Evolutionary conservation across 1,140 invertebrate species (phyloP), one percentile per base, ranked within the genome.

Genomic region (Caerostris extrusa): DNA sequence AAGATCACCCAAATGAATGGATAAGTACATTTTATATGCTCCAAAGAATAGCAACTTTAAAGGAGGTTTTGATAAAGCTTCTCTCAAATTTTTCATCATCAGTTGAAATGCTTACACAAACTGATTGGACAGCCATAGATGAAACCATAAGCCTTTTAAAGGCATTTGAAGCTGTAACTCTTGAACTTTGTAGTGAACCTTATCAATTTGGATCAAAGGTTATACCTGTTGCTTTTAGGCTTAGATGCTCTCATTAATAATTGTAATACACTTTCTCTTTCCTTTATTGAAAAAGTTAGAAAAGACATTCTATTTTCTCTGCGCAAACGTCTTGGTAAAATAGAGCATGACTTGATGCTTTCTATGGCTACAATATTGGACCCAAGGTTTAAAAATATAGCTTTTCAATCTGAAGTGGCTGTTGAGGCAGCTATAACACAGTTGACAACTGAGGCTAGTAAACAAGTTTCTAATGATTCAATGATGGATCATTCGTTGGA

Each of bases 1-100:
- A 94, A 71, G 93, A 94, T 53, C 89, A 94, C 19, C 58, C 93
- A 3, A 90, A 90, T 58, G 87, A 94, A 7, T 94, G 93, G 93
- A 94, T 94, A 50, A 94, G 87, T 19, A 90, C 88, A 58, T 94
- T 94, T 58, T 94, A 94, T n/a, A 94, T 94, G 93, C 82, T 94
- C 5, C 93, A 94, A 7, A 94, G 93, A 69, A 94, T 94, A 82
- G 57, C 88, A 14, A 94, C 93, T 34, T 94, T 94, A 61, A 90
- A 90, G n/a, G 90, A 90, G 58, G 93, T 94, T 0, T 58, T 94
- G 53, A 90, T 60, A 7, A 90, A 90, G 71, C 57, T 94, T 2
- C 61, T 94, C 1, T 55, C 19, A 6, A 85, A 94, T 57, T 90
- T 94, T 17, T 67, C 93, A 19, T 17, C 57, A 12, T 90, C 87